Conservation (phyloP, 2,888 invertebrate genomes). For the Meiosimyza platycephala region DNA sequence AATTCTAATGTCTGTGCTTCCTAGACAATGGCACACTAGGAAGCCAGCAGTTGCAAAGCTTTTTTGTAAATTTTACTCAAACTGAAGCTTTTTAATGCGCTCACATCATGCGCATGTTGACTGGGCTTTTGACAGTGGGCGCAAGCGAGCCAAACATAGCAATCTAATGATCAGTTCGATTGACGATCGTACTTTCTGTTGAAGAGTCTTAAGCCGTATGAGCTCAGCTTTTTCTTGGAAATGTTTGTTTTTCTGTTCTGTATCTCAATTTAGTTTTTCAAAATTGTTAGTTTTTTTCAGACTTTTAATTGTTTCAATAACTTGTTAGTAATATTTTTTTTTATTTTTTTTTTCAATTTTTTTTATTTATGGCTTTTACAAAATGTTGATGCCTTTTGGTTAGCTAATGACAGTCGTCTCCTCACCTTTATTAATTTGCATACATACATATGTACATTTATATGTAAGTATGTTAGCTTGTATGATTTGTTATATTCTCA, state of each 20-base stretch:
- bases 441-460: not conserved
- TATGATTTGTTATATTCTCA: not conserved
- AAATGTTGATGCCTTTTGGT: too few relatives aligned
- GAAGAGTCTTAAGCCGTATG: constrained; percentile 13
- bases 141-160: not conserved
- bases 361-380: too few relatives aligned
- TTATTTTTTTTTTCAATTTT: not conserved
- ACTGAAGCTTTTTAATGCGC: too few relatives aligned
- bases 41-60: not conserved
- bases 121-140: not conserved
- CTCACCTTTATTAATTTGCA: not conserved
- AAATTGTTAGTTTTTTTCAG: not conserved
- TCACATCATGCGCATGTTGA: too few relatives aligned
- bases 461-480: too few relatives aligned
- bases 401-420: too few relatives aligned
- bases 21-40: not conserved
- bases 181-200: not conserved
- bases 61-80: not conserved
- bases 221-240: constrained; percentile 38
- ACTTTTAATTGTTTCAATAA: not conserved
- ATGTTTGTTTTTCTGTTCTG: not conserved
- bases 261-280: too few relatives aligned
- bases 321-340: not conserved
- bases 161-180: not conserved
- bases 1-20: not conserved